Evolutionary conservation across 2,888 invertebrate genomes (phyloP).

Genomic region (Capitulum mitella): DNA sequence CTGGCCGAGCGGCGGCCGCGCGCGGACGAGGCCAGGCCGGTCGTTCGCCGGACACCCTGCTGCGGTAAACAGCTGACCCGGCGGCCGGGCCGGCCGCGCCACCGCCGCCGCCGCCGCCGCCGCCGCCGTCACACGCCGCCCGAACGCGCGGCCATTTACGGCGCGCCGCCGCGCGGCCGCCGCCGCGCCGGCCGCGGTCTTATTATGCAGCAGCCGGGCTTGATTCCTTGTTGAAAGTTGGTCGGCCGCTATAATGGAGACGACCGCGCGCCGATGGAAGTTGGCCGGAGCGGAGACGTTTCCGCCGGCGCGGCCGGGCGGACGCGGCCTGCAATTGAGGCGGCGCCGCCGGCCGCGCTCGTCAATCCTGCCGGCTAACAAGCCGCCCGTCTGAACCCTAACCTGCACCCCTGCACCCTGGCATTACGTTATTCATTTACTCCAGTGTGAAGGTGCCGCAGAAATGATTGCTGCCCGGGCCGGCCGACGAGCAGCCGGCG

Average conservation of each 20-base stretch:
- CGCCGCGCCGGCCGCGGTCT: background rate
- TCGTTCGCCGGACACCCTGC: too few species aligned
- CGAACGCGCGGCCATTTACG: too few species aligned
- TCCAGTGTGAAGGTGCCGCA: constrained; percentile 4
- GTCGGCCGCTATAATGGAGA: background rate
- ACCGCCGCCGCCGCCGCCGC: too few species aligned
- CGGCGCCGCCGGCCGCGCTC: background rate
- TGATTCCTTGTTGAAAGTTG: background rate
- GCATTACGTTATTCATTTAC: constrained; percentile 7
- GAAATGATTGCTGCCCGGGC: background rate
- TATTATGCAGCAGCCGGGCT: background rate
- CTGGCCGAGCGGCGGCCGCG: too few species aligned
- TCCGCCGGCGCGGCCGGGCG: background rate
- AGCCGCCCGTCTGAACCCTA: background rate
- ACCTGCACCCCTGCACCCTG: background rate
- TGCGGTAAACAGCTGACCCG: too few species aligned
- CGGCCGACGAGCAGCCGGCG: background rate
- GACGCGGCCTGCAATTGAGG: background rate
- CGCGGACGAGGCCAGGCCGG: too few species aligned
- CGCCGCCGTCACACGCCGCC: too few species aligned
- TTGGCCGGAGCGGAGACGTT: background rate
- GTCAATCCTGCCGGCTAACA: background rate
- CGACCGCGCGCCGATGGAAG: background rate
- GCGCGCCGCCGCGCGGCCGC: background rate
- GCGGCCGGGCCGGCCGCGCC: too few species aligned